Percentiles rank a stretch among this genome's conserved stretches.
These are phyloP conservation scores for Oligia latruncula DNA, from an alignment of 2,888 invertebrate genomes.

Conservation along the genomic window DNA sequence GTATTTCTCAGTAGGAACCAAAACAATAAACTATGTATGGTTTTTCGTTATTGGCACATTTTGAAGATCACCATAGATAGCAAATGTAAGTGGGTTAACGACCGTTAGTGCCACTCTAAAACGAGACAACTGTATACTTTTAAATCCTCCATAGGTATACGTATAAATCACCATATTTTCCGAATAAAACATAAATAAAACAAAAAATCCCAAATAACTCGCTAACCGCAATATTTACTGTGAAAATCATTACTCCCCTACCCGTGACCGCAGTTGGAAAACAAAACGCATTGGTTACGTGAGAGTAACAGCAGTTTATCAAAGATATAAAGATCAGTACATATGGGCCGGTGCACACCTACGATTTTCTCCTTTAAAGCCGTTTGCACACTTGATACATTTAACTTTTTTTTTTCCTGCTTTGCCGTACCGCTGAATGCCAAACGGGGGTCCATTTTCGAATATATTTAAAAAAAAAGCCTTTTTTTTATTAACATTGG, in stretches of 20 bases:
- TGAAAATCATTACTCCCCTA: constrained; percentile 46
- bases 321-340: constrained; percentile 34
- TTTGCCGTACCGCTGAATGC: not conserved
- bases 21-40: too few relatives aligned
- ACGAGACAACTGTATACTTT: too few relatives aligned
- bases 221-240: constrained; percentile 12
- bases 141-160: too few relatives aligned
- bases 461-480: not conserved
- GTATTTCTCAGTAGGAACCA: too few relatives aligned
- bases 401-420: not conserved
- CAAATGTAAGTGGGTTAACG: too few relatives aligned
- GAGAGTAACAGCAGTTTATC: constrained; percentile 34
- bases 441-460: too few relatives aligned
- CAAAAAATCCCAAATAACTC: not conserved
- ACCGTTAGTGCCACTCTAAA: too few relatives aligned
- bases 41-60: too few relatives aligned
- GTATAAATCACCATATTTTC: not conserved
- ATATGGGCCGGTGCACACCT: not conserved
- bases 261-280: constrained; percentile 29
- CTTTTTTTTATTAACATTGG: not conserved
- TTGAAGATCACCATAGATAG: too few relatives aligned
- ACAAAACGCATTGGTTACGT: constrained; percentile 51
- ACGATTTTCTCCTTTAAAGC: not conserved
- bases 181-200: not conserved
- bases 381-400: not conserved